These are phyloP conservation scores for Numenius phaeopus DNA, from an alignment of 2,797 vertebrate genomes.

Conservation along the genomic window DNA sequence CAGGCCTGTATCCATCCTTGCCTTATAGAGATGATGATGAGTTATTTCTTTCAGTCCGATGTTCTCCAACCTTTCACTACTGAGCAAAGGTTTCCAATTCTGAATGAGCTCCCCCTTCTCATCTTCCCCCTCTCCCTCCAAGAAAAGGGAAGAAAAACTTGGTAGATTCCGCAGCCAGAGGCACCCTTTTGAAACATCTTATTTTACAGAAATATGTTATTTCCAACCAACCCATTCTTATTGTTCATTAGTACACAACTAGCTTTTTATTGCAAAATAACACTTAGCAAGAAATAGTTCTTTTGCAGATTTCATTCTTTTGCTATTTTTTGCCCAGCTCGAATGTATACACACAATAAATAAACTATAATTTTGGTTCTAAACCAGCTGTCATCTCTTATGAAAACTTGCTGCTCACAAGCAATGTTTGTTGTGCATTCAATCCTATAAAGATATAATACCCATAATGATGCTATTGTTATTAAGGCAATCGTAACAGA, in stretches of 20 bases:
- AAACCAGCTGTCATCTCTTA: slow-evolving; percentile 68
- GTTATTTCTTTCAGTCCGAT: background rate
- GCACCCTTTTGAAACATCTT: background rate
- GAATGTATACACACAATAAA: slow-evolving; percentile 52
- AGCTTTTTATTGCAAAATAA: slow-evolving; percentile 58
- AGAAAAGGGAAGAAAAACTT: background rate
- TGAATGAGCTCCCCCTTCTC: background rate
- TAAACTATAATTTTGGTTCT: slow-evolving; percentile 65
- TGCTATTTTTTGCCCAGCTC: background rate
- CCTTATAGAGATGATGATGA: background rate
- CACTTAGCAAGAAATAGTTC: slow-evolving; percentile 57
- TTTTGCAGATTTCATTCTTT: slow-evolving; percentile 57
- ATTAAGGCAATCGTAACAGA: slow-evolving; percentile 62
- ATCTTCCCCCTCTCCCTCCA: background rate
- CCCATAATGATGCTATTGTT: slow-evolving; percentile 53
- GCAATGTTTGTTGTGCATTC: slow-evolving; percentile 60
- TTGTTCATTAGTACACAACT: slow-evolving; percentile 15
- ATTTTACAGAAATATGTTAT: slow-evolving; percentile 33
- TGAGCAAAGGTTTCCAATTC: background rate
- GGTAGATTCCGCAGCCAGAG: background rate
- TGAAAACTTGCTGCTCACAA: slow-evolving; percentile 57
- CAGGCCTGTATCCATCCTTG: background rate
- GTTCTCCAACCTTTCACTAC: slow-evolving; percentile 22
- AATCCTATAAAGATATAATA: slow-evolving; percentile 39
- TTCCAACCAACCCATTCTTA: slow-evolving; percentile 29